These are phyloP conservation scores for Drosophila micromelanica DNA, from an alignment of 1,140 invertebrate species.

Conservation along the genomic window DNA sequence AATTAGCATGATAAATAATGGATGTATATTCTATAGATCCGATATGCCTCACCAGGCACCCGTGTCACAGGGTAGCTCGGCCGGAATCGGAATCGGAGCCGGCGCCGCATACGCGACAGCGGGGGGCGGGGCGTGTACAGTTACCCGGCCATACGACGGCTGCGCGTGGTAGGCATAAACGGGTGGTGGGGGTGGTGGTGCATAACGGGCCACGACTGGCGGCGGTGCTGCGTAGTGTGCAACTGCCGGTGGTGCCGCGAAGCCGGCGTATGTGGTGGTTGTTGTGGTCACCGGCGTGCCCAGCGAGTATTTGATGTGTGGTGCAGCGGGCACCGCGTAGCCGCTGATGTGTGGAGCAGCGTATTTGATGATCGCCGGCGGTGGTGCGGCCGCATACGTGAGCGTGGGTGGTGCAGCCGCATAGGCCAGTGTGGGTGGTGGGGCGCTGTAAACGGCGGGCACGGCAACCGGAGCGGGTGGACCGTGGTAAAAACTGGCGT, in stretches of 20 bases:
- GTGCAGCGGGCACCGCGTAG: constrained; percentile 44
- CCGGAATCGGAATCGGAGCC: not conserved
- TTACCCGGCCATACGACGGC: constrained; percentile 8
- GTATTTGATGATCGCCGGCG: constrained; percentile 37
- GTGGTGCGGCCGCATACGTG: constrained; percentile 14
- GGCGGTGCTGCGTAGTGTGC: constrained; percentile 40
- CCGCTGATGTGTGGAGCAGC: constrained; percentile 17
- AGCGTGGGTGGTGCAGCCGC: constrained; percentile 30
- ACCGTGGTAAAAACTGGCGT: constrained; percentile 48
- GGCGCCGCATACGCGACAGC: constrained; percentile 25
- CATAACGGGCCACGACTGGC: constrained; percentile 21
- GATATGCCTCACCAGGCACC: constrained; percentile 13
- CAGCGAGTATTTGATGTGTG: constrained; percentile 59
- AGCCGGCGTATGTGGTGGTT: constrained; percentile 63
- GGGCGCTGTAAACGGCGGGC: constrained; percentile 55
- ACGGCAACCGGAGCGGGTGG: constrained; percentile 49
- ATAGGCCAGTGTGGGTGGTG: constrained; percentile 32
- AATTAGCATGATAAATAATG: constrained; percentile 33
- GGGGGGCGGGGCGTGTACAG: constrained; percentile 12
- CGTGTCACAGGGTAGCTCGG: constrained; percentile 26
- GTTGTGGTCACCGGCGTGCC: constrained; percentile 68
- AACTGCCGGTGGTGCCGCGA: constrained; percentile 33
- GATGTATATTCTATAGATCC: not conserved
- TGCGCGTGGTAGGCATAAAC: constrained; percentile 4
- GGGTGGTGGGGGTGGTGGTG: constrained; percentile 12